phyloP scores from a whole-genome alignment of 2,888 invertebrate genomes.

The Synanthedon andrenaeformis region DNA sequence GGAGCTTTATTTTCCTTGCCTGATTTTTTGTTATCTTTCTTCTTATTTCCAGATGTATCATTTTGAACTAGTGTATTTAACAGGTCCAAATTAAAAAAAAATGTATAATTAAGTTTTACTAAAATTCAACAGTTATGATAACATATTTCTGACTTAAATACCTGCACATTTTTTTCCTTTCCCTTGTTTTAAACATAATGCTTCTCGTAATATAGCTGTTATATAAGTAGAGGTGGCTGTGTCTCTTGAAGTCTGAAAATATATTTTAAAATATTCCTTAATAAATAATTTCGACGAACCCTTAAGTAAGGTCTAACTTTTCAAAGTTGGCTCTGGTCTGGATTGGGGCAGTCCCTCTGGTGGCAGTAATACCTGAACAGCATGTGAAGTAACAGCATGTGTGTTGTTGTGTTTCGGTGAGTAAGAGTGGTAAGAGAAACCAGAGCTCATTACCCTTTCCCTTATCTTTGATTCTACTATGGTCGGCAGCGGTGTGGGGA shows the following conservation, averaged over 20 bases:
- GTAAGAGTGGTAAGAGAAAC: no score
- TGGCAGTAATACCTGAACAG: no score
- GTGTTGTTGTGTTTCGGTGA: no score
- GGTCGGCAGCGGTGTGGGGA: no score
- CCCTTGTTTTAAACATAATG: conserved; percentile 69
- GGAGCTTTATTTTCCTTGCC: conserved; percentile 56
- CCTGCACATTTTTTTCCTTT: conserved; percentile 64
- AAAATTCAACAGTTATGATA: neutral
- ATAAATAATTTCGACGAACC: neutral
- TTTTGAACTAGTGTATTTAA: conserved; percentile 31
- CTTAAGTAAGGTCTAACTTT: no score
- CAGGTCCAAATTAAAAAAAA: conserved; percentile 3
- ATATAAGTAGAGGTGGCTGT: conserved; percentile 64
- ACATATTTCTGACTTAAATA: conserved; percentile 12
- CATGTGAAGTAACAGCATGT: no score
- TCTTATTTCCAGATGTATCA: conserved; percentile 41
- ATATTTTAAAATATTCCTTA: conserved; percentile 8
- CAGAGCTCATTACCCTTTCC: no score
- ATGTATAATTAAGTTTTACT: neutral
- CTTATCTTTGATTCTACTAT: no score
- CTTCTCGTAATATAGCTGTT: conserved; percentile 70
- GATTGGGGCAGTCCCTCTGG: no score
- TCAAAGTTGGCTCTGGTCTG: no score
- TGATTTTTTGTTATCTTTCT: conserved; percentile 51
- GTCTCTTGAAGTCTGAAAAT: conserved; percentile 66